Evolutionary conservation across 2,888 invertebrate species (phyloP), one percentile per base, ranked within the genome.

Genomic region (Venusia cambrica): DNA sequence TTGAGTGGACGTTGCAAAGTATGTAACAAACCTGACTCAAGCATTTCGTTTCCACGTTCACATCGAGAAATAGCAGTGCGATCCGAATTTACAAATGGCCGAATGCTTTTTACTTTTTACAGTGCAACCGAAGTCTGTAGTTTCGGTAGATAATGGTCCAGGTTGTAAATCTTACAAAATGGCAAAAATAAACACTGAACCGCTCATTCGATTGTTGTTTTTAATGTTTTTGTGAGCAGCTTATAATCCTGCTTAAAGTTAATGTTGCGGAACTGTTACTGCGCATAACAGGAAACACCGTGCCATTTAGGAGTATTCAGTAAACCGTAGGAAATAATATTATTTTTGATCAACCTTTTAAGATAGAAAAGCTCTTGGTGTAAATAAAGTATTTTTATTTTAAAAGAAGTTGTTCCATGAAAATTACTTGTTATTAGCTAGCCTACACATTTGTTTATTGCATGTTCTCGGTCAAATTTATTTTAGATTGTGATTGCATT

Each of bases 91-190:
- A 69, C 67, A 70, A 71, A 69, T 62, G 59, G 60, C 51, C 49
- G 11, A 49, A 45, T 37, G 38, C 38, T 51, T 57, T 61, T 55
- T 55, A 24, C 50, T 45, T 63, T 64, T 62, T 59, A 35, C 39
- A 48, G 50, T 52, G 49, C 62, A 55, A 57, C 69, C 62, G 49
- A 62, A 69, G 57, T 61, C 61, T 46, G 65, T 63, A 58, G 62
- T 61, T 62, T 62, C 53, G 56, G 48, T 61, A 73, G 73, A 74
- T 74, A 74, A 74, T 74, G 64, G 70, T 49, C 36, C 59, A 51
- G 60, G 65, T 59, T 57, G 65, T 74, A 74, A 74, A 74, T 74
- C 71, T 63, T 53, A 44, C 38, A 57, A 65, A 73, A 73, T 73
- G 67, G 73, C 58, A 60, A 62, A 71, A 73, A 73, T 72, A 73